These are phyloP conservation scores for Isoperla grammatica DNA, from an alignment of 2,888 invertebrate species.

Conservation along the genomic window DNA sequence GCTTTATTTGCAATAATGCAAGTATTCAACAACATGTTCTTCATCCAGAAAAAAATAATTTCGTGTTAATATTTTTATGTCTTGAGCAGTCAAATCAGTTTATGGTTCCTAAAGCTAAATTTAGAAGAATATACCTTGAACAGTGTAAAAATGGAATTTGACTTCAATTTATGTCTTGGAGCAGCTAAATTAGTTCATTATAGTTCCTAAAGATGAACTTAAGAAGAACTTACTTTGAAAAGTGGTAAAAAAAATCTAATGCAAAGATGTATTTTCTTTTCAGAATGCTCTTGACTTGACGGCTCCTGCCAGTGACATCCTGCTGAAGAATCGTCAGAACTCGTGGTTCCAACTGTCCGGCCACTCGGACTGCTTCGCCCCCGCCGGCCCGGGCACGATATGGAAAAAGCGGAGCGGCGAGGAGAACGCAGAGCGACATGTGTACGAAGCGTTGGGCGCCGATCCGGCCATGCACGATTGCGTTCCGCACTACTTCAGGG, in stretches of 20 bases:
- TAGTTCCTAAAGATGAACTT: too few species aligned
- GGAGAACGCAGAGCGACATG: conserved; percentile 66
- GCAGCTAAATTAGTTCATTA: too few species aligned
- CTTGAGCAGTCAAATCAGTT: too few species aligned
- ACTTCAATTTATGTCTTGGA: too few species aligned
- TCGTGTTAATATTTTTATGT: too few species aligned
- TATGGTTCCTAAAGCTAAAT: too few species aligned
- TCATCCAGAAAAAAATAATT: too few species aligned
- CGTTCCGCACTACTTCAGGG: conserved; percentile 79
- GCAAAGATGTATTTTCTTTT: not conserved
- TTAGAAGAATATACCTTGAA: too few species aligned
- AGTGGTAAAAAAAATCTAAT: not conserved
- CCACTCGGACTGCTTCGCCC: conserved; percentile 87
- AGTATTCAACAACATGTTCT: too few species aligned
- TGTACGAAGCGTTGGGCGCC: conserved; percentile 72
- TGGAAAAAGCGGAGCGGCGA: conserved; percentile 78
- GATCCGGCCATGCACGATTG: conserved; percentile 67
- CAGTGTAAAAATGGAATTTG: too few species aligned
- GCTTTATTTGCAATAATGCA: too few species aligned
- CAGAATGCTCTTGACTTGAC: conserved; percentile 89
- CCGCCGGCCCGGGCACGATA: conserved; percentile 87
- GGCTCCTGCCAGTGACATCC: conserved; percentile 82
- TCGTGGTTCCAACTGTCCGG: conserved; percentile 91
- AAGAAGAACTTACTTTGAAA: too few species aligned
- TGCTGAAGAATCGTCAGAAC: conserved; percentile 51